These are phyloP conservation scores for Periplaneta americana DNA, from an alignment of 1,140 invertebrate genomes.

Conservation along the genomic window DNA sequence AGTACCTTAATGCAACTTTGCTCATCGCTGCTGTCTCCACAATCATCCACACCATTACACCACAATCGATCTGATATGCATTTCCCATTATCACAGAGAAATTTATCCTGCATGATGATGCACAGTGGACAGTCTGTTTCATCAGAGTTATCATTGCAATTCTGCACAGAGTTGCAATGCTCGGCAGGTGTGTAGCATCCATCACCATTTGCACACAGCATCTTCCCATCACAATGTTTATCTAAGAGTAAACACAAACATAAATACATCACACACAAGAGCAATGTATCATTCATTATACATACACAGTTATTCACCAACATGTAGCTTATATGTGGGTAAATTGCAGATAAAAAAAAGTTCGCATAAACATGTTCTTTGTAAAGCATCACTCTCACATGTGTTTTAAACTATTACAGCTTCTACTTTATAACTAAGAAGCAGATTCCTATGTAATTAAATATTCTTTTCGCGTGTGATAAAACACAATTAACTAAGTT, in stretches of 20 bases:
- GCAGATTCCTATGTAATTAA: too few species aligned
- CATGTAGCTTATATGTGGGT: too few species aligned
- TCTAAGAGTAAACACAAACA: slow-evolving; percentile 9
- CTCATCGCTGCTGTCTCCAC: slow-evolving; percentile 48
- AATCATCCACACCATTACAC: slow-evolving; percentile 49
- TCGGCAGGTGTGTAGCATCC: slow-evolving; percentile 19
- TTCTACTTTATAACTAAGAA: too few species aligned
- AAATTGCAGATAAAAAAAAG: too few species aligned
- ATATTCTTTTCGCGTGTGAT: too few species aligned
- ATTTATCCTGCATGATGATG: slow-evolving; percentile 16
- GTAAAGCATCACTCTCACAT: too few species aligned
- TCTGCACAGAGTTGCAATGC: slow-evolving; percentile 10
- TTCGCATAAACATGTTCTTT: too few species aligned
- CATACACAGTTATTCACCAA: too few species aligned
- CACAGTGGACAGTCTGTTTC: slow-evolving; percentile 19
- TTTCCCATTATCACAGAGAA: slow-evolving; percentile 42
- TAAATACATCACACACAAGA: background rate
- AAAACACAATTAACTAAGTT: too few species aligned
- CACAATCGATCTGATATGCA: slow-evolving; percentile 43
- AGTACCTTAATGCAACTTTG: slow-evolving; percentile 34
- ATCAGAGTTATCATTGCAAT: slow-evolving; percentile 21
- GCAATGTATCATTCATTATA: too few species aligned
- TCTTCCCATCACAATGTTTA: slow-evolving; percentile 8
- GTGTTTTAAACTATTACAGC: too few species aligned
- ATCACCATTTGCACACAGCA: slow-evolving; percentile 20